Conservation (phyloP, 2,888 invertebrate genomes). For the Yponomeuta sedellus region DNA sequence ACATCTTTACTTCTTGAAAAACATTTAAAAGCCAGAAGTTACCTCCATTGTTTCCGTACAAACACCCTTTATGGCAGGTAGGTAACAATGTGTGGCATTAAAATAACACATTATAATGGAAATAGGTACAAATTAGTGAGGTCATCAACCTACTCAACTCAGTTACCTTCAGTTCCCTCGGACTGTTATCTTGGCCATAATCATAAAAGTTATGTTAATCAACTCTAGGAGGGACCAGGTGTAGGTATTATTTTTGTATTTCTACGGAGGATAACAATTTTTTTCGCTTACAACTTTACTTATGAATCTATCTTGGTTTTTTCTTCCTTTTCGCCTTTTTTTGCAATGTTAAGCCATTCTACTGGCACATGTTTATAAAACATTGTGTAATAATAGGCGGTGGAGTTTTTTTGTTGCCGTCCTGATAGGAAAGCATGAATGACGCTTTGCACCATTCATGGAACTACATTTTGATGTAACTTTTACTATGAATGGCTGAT, state of each 20-base stretch:
- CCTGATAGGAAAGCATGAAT: neutral
- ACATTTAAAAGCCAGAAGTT: neutral
- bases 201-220: constrained; percentile 7
- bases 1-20: neutral
- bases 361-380: neutral
- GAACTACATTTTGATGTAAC: neutral
- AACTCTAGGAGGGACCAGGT: neutral
- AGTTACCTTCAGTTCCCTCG: neutral
- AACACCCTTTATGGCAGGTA: neutral
- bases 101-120: neutral
- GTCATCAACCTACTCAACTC: neutral
- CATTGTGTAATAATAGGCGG: neutral
- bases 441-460: neutral
- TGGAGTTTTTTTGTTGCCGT: neutral
- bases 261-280: neutral
- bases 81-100: neutral
- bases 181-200: constrained; percentile 1
- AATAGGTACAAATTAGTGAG: neutral
- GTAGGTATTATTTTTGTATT: neutral
- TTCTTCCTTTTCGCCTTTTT: neutral
- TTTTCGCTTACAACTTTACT: neutral
- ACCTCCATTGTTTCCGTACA: neutral
- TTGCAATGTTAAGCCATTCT: neutral
- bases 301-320: neutral
- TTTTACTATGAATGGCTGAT: neutral